Percentiles rank a stretch among this genome's conserved stretches.
phyloP scores from a whole-genome alignment of 2,888 invertebrate species.

The Metellina segmentata region DNA sequence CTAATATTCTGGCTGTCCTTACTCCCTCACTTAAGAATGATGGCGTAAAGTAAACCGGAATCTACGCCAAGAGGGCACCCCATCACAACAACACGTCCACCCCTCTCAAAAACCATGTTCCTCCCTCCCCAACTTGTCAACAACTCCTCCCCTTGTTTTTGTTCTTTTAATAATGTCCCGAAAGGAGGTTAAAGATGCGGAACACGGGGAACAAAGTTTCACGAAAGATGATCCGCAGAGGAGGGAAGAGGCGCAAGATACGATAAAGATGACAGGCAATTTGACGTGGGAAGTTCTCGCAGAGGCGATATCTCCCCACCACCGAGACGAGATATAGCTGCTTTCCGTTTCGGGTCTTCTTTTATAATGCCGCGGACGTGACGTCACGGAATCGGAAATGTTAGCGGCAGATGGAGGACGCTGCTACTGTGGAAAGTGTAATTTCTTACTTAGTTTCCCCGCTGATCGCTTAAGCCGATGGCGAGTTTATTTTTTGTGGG shows the following conservation, averaged over 20 bases:
- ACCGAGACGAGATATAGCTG: conserved; percentile 10
- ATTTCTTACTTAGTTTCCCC: neutral
- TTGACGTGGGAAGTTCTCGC: neutral
- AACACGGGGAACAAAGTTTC: neutral
- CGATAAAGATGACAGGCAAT: conserved; percentile 34
- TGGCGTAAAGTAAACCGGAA: too few species aligned
- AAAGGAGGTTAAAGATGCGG: conserved; percentile 1
- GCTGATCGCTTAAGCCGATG: neutral
- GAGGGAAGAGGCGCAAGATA: neutral
- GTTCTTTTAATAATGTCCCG: neutral
- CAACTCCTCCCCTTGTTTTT: neutral
- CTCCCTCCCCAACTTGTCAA: neutral
- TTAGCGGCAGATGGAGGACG: neutral
- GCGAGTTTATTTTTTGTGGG: neutral
- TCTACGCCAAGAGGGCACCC: neutral
- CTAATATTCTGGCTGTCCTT: too few species aligned
- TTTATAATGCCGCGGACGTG: neutral
- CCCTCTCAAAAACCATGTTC: neutral
- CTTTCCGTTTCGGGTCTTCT: neutral
- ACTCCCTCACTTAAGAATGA: too few species aligned
- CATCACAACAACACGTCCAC: neutral
- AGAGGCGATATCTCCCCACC: neutral
- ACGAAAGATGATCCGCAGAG: neutral
- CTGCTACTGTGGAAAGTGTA: neutral
- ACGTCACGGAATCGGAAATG: neutral